Conservation (phyloP, 2,797 vertebrate genomes). For the Parotocinclus haroldoi region DNA sequence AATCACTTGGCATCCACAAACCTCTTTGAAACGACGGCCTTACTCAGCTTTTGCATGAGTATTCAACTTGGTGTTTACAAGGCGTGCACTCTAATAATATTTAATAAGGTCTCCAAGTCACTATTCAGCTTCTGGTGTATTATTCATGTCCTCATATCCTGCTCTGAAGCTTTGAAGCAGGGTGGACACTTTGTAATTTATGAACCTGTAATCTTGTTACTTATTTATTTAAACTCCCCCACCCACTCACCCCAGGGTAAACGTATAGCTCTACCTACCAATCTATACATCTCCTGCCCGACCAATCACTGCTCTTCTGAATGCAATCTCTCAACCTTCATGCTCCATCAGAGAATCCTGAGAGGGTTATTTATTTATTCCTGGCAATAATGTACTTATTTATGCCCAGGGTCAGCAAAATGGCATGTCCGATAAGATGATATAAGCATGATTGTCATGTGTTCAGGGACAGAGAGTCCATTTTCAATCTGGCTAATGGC, state of each 20-base stretch:
- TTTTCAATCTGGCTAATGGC: no score
- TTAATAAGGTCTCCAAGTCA: conserved; percentile 46
- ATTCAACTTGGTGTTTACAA: conserved; percentile 42
- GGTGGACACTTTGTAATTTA: conserved; percentile 50
- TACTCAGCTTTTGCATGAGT: conserved; percentile 3
- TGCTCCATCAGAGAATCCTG: no score
- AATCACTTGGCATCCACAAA: conserved; percentile 10
- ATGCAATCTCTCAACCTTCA: no score
- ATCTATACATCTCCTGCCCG: not conserved
- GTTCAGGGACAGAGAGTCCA: no score
- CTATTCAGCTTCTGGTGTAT: conserved; percentile 46
- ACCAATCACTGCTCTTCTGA: no score
- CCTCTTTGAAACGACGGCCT: not conserved
- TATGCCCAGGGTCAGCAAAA: no score
- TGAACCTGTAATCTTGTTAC: conserved; percentile 53
- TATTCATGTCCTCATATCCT: conserved; percentile 50
- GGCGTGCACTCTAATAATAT: conserved; percentile 45
- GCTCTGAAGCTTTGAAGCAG: conserved; percentile 30
- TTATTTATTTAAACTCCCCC: conserved; percentile 46
- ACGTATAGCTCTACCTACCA: conserved; percentile 15
- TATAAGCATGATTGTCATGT: no score
- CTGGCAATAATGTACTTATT: no score
- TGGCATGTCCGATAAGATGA: no score
- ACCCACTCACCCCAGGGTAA: not conserved
- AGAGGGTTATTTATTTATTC: no score